Base-by-base conservation (phyloP, 2,797 vertebrate genomes). In the Rhabdomys pumilio region DNA sequence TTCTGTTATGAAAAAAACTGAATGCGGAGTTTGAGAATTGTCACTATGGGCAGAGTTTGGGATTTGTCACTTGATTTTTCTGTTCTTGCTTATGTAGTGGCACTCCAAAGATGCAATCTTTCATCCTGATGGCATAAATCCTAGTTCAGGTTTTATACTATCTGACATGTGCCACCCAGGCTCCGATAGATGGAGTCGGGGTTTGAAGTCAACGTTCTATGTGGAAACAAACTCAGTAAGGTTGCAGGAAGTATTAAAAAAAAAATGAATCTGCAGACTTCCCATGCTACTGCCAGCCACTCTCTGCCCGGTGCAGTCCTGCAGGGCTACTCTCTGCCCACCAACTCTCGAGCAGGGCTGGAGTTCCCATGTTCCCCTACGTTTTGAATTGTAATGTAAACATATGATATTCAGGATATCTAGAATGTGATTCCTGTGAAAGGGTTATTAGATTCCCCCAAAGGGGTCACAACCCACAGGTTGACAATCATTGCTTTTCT, bases 1-100 rank as follows among this genome's bases (percentile, higher is more conserved):
- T 76, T 34, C 29, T 80, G 12, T 76, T 65, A 44, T 93, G 19
- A 94, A 94, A 94, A 3, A 97, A 79, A 63, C 59, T 85, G 8
- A 79, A 95, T 59, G 6, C 22, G 85, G 81, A 41, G 72, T 93
- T n/a, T 63, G 29, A 89, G n/a, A 80, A 11, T 89, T 96, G 75
- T 67, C 44, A n/a, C 19, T 50, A 86, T 31, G 12, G 14, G 69
- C 13, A 57, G 34, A 72, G 50, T 55, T 38, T 72, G 50, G 41
- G 50, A 41, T 2, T 41, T 29, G 34, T 87, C 50, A 41, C 11
- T 34, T 72, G 22, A 29, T 38, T 38, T 44, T 76, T 81, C 76
- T 57, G 80, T 72, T 82, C 72, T 72, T 72, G 20, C 44, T 83
- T 89, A 17, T 61, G 6, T n/a, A 34, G 0, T 55, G 59, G 65